Base-by-base conservation (phyloP, 2,888 invertebrate genomes). In the Halictus quadricinctus region DNA sequence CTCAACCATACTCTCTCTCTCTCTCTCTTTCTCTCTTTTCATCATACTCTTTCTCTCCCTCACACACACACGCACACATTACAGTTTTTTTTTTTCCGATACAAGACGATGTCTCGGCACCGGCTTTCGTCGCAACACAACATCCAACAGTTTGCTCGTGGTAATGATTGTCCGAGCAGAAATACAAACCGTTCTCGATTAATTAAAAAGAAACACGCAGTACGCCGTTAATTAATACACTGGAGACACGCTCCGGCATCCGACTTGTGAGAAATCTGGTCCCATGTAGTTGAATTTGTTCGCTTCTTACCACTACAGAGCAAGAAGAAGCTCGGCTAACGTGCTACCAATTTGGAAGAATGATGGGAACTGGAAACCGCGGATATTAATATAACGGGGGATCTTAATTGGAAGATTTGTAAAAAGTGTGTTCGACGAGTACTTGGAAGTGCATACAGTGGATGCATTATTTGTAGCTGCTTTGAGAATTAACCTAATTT, bases 181-280 rank as follows among this genome's bases (percentile, higher is more conserved):
- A 79, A 75, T 72, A 76, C 66, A 76, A 87, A 84, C 84, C 66
- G 81, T 75, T 81, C 41, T 15, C 46, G 60, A 79, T 75, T 76
- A 87, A 88, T 88, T 90, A 88, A 89, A 90, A 89, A 90, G 86
- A 83, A 82, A 81, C 83, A 84, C 88, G 85, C 88, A 87, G 87
- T 85, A 80, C 80, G 75, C 72, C 72, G 85, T 81, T 90, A 89
- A 90, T 91, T 89, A 77, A n/a, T 70, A 76, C 36, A 36, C n/a
- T 69, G 36, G 66, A 50, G 29, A 70, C 41, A 43, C 41, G 41
- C 21, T 70, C n/a, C 5, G 43, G 69, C 36, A 70, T 70, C 69
- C 69, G 41, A 70, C 70, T 66, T 36, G 36, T n/a, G 70, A 21
- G 70, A 70, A 41, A 43, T 41, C n/a, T n/a, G 41, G 29, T 64